Evolutionary conservation across 1,140 invertebrate genomes (phyloP), one percentile per base, ranked within the genome.

Genomic region (Cyclargus thomasi): DNA sequence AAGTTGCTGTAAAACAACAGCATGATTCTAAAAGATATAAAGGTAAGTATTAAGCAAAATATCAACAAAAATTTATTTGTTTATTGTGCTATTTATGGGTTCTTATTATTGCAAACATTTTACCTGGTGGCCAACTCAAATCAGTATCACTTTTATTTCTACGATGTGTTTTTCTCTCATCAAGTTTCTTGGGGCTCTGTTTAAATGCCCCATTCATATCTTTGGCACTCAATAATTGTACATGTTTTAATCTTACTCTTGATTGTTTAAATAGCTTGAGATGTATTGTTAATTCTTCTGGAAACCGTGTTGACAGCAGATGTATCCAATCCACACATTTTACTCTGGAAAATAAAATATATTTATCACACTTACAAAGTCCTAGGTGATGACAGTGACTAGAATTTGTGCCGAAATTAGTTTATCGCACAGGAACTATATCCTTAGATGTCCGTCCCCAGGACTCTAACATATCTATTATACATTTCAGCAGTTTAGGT

Each of bases 311-410:
- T 22, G 97, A 97, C 64, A 98, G 92, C 74, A 96, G 95, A 16
- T 95, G 94, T 76, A 97, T 95, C 96, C 97, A 97, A 90, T 98
- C 96, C 4, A 97, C 94, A 80, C 95, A 93, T 91, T 97, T 97
- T 36, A 97, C 92, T 82, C 96, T 97, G 74, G 21, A 78, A 74
- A 55, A 62, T 65, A 70, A 18, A 59, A 8, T 29, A 11, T 16
- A 55, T 17, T 53, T 59, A 21, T 8, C 7, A 39, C 4, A 39
- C 8, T 29, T 6, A 29, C n/a, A n/a, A n/a, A n/a, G n/a, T n/a
- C n/a, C n/a, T n/a, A n/a, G n/a, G n/a, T n/a, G n/a, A n/a, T n/a
- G n/a, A n/a, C n/a, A n/a, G n/a, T n/a, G n/a, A n/a, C n/a, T n/a
- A n/a, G n/a, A n/a, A n/a, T n/a, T n/a, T n/a, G n/a, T n/a, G n/a